A percentile compares a stretch with the other conserved stretches of the same genome.
These are phyloP conservation scores for Hyles euphorbiae DNA, from an alignment of 1,140 invertebrate species.

Conservation along the genomic window DNA sequence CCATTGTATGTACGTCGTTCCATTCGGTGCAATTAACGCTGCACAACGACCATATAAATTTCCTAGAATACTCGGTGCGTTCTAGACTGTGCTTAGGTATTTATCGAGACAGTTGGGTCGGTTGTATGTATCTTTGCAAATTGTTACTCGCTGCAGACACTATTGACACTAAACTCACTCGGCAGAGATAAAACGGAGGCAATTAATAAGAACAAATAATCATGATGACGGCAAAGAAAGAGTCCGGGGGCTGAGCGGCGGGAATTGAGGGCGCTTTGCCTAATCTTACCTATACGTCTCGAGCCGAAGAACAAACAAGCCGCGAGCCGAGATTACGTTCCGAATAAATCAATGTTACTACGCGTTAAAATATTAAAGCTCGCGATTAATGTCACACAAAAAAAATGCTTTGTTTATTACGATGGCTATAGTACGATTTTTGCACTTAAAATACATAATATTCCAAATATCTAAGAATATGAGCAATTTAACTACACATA, in stretches of 20 bases:
- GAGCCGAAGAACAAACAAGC: slow-evolving; percentile 72
- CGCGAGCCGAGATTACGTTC: slow-evolving; percentile 68
- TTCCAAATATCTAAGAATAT: too few relatives aligned
- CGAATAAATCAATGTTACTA: slow-evolving; percentile 75
- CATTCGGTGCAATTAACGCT: slow-evolving; percentile 68
- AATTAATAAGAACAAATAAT: slow-evolving; percentile 44
- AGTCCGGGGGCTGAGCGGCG: slow-evolving; percentile 24
- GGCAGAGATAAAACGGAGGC: slow-evolving; percentile 21
- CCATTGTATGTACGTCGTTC: slow-evolving; percentile 50
- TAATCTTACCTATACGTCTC: slow-evolving; percentile 72
- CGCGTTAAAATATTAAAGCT: slow-evolving; percentile 75
- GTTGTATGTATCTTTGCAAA: background rate
- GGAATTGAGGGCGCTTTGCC: slow-evolving; percentile 44
- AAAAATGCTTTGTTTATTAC: too few relatives aligned
- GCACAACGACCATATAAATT: slow-evolving; percentile 71
- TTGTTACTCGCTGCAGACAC: background rate
- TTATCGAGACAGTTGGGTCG: slow-evolving; percentile 12
- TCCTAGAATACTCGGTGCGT: slow-evolving; percentile 55
- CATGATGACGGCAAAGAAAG: slow-evolving; percentile 30
- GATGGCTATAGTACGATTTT: too few relatives aligned
- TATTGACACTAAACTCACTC: too few relatives aligned
- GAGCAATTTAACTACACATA: too few relatives aligned
- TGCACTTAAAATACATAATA: too few relatives aligned
- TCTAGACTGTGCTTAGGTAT: slow-evolving; percentile 32
- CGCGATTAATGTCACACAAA: slow-evolving; percentile 62